A percentile compares a stretch with the other conserved stretches of the same genome.
Evolutionary conservation across 2,888 invertebrate species (phyloP).

Genomic region (Dolichopus griseipennis): DNA sequence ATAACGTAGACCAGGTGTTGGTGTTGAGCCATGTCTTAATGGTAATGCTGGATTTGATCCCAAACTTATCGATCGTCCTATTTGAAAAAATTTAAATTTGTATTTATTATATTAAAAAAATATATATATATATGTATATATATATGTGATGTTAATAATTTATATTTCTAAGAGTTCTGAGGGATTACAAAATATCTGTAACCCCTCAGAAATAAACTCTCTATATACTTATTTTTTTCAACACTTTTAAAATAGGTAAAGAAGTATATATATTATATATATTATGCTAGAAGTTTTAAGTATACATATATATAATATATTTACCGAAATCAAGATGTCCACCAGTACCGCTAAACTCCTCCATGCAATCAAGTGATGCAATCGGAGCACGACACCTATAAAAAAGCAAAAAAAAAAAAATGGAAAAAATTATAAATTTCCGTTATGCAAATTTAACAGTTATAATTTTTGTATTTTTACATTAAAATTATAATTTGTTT

Average conservation of each 20-base stretch:
- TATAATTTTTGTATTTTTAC: too few relatives aligned
- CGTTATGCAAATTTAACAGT: too few relatives aligned
- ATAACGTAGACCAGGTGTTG: constrained; percentile 76
- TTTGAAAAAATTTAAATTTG: neutral
- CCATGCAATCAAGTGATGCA: constrained; percentile 89
- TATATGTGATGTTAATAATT: too few relatives aligned
- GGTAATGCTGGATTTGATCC: constrained; percentile 47
- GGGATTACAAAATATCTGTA: too few relatives aligned
- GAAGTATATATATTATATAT: too few relatives aligned
- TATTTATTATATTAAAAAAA: neutral
- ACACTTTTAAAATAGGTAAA: too few relatives aligned
- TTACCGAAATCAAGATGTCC: constrained; percentile 47
- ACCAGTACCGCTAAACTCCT: constrained; percentile 72
- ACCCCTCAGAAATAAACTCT: too few relatives aligned
- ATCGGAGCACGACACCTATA: constrained; percentile 83
- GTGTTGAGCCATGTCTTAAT: constrained; percentile 46
- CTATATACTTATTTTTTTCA: too few relatives aligned
- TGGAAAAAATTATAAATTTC: too few relatives aligned
- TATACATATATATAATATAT: constrained; percentile 17
- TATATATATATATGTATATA: neutral
- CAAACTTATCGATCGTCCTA: constrained; percentile 43
- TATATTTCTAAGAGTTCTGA: too few relatives aligned
- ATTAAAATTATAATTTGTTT: too few relatives aligned
- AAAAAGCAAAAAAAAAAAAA: constrained; percentile 16
- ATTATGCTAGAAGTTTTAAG: too few relatives aligned